A percentile compares a stretch with the other conserved stretches of the same genome.
phyloP scores from a whole-genome alignment of 2,888 invertebrate genomes.

The Athripsodes cinereus region DNA sequence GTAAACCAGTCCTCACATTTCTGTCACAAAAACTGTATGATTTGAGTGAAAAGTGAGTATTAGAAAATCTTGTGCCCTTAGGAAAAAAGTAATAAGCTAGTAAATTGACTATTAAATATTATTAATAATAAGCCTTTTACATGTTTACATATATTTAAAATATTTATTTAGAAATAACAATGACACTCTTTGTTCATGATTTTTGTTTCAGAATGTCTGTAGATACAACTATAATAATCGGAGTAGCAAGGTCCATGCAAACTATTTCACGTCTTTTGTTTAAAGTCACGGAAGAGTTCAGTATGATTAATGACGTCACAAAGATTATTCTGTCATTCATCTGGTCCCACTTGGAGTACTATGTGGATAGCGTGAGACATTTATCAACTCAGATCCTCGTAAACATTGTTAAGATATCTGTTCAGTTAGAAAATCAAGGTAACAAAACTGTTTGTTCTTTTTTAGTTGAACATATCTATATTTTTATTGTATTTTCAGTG shows the following conservation, averaged over 20 bases:
- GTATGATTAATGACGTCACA: constrained; percentile 31
- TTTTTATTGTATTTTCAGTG: too few species aligned
- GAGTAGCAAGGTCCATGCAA: constrained; percentile 36
- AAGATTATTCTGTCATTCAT: constrained; percentile 42
- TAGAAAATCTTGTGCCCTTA: not conserved
- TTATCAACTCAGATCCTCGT: constrained; percentile 46
- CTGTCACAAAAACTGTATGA: constrained; percentile 15
- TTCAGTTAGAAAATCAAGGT: constrained; percentile 35
- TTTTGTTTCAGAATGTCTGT: constrained; percentile 37
- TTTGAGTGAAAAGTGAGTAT: constrained; percentile 21
- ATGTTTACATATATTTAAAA: too few species aligned
- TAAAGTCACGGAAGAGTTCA: constrained; percentile 10
- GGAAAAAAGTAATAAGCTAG: too few species aligned
- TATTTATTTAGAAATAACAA: too few species aligned
- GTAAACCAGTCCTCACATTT: constrained; percentile 10
- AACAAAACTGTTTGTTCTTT: constrained; percentile 3
- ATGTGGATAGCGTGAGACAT: constrained; percentile 60
- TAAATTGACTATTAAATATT: too few species aligned
- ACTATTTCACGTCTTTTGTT: constrained; percentile 33
- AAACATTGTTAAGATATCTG: constrained; percentile 35
- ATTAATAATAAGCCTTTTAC: too few species aligned
- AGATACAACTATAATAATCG: constrained; percentile 35
- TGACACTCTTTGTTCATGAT: too few species aligned
- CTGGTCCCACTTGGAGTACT: constrained; percentile 57
- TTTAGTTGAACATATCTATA: too few species aligned